phyloP scores from a whole-genome alignment of 2,113 vertebrate genomes.

The Gobio gobio region DNA sequence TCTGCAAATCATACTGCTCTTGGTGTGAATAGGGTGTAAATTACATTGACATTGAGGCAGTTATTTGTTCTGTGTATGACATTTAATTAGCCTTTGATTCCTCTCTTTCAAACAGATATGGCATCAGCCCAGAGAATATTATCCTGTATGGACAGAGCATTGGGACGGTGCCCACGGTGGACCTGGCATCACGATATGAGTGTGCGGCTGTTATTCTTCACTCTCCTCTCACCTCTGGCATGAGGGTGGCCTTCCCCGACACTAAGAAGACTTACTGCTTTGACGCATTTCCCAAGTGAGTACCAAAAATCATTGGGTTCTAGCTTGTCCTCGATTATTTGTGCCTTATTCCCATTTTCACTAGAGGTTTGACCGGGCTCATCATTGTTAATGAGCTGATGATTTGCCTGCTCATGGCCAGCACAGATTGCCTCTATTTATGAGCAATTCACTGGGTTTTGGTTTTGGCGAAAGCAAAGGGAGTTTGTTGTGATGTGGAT shows the following conservation, averaged over 20 bases:
- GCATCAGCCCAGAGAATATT: constrained; percentile 94
- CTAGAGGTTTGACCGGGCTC: not conserved
- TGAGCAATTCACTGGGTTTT: constrained; percentile 7
- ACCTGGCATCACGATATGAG: constrained; percentile 93
- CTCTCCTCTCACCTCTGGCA: constrained; percentile 93
- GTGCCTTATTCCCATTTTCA: not conserved
- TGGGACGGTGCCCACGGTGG: constrained; percentile 92
- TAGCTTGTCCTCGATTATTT: not conserved
- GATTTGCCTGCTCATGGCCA: constrained; percentile 17
- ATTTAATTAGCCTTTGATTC: not conserved
- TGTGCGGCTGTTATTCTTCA: constrained; percentile 94
- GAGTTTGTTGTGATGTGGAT: not conserved
- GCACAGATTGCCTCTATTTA: constrained; percentile 29
- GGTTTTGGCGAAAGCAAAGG: not conserved
- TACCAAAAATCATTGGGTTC: not conserved
- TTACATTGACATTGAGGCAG: not conserved
- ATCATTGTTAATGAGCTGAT: constrained; percentile 8
- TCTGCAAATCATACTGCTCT: not conserved
- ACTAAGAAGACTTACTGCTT: constrained; percentile 99
- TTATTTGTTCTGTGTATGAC: not conserved
- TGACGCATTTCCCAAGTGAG: constrained; percentile 96
- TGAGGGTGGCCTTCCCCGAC: constrained; percentile 95
- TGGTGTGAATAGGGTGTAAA: not conserved
- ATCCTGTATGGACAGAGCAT: constrained; percentile 96
- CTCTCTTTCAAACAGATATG: constrained; percentile 77